Evolutionary conservation across 1,140 invertebrate species (phyloP).

Genomic region (Caenorhabditis inopinata): DNA sequence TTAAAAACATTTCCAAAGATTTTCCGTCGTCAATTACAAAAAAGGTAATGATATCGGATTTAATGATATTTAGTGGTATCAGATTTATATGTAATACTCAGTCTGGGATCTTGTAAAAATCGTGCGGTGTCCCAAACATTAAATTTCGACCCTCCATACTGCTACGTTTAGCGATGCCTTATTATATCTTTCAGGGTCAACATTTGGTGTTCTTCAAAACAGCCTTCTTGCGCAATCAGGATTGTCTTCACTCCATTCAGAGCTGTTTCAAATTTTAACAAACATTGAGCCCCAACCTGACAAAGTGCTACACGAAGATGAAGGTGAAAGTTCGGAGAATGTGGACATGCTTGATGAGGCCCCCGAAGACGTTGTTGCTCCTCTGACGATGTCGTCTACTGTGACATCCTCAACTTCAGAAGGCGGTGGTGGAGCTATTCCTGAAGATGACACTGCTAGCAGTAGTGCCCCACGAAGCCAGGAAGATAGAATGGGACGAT

Average conservation of each 20-base stretch:
- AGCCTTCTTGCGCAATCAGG: not conserved
- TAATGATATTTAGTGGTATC: too few relatives aligned
- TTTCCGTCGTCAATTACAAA: too few relatives aligned
- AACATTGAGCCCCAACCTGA: not conserved
- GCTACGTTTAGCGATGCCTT: too few relatives aligned
- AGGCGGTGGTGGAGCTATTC: not conserved
- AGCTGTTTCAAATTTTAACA: not conserved
- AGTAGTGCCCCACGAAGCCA: slow-evolving; percentile 6
- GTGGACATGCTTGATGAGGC: not conserved
- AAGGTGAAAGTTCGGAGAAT: not conserved
- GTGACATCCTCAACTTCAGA: not conserved
- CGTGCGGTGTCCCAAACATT: too few relatives aligned
- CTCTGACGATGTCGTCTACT: not conserved
- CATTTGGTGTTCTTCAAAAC: slow-evolving; percentile 8
- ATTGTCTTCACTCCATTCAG: not conserved
- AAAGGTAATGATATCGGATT: too few relatives aligned
- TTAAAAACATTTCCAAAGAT: too few relatives aligned
- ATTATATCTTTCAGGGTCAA: not conserved
- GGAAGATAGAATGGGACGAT: not conserved
- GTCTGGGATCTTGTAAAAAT: too few relatives aligned
- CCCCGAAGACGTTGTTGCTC: not conserved
- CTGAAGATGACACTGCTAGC: not conserved
- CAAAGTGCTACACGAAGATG: not conserved
- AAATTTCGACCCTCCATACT: too few relatives aligned
- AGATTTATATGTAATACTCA: too few relatives aligned